These are phyloP conservation scores for Ips typographus DNA, from an alignment of 1,140 invertebrate species.

Conservation along the genomic window DNA sequence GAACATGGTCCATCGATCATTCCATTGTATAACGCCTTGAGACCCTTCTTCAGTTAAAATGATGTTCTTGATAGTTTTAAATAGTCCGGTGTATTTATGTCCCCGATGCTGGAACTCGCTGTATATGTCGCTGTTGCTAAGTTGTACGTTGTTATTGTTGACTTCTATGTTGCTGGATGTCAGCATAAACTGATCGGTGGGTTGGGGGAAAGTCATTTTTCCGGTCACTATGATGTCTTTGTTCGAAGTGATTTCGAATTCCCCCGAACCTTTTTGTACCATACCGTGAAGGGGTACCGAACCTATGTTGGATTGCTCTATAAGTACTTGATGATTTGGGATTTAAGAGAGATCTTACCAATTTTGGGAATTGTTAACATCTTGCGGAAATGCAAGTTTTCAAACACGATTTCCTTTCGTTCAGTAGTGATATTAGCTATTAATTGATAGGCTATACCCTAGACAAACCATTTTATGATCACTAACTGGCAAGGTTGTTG, in stretches of 20 bases:
- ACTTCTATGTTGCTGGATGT: constrained; percentile 50
- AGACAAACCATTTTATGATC: constrained; percentile 18
- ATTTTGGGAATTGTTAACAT: constrained; percentile 79
- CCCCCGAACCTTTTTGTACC: constrained; percentile 80
- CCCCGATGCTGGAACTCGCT: constrained; percentile 89
- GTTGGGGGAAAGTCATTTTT: constrained; percentile 58
- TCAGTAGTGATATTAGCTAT: constrained; percentile 34
- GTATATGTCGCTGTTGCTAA: constrained; percentile 79
- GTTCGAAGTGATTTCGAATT: constrained; percentile 84
- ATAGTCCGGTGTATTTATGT: constrained; percentile 72
- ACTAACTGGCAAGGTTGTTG: background rate
- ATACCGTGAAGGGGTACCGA: constrained; percentile 77
- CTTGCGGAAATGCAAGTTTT: constrained; percentile 81
- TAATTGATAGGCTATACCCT: constrained; percentile 43
- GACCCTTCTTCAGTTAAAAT: constrained; percentile 43
- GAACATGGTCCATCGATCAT: constrained; percentile 44
- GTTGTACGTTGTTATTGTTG: constrained; percentile 51
- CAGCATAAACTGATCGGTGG: constrained; percentile 51
- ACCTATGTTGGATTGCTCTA: constrained; percentile 29
- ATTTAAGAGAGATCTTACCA: constrained; percentile 49
- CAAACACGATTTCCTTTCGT: constrained; percentile 77
- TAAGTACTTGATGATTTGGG: background rate
- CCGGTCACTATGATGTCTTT: constrained; percentile 77
- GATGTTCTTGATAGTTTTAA: constrained; percentile 44
- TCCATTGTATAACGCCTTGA: constrained; percentile 36